phyloP scores from a whole-genome alignment of 2,888 invertebrate species.

The Scaptomyza tumidula region DNA sequence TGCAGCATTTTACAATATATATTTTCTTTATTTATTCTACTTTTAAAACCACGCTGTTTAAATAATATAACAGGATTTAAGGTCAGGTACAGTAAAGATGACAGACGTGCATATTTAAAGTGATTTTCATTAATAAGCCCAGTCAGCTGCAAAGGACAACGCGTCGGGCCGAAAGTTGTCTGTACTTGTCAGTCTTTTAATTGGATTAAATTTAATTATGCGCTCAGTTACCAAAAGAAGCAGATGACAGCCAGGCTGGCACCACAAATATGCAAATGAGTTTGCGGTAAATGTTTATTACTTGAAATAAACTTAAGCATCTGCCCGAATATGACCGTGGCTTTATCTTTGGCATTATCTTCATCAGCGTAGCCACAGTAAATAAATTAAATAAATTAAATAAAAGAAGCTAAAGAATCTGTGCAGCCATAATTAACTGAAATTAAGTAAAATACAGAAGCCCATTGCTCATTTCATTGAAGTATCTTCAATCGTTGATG shows the following conservation, averaged over 20 bases:
- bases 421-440: conserved; percentile 17
- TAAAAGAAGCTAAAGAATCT: conserved; percentile 30
- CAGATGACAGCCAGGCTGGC: conserved; percentile 10
- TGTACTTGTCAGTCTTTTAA: conserved; percentile 60
- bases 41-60: conserved; percentile 12
- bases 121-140: conserved; percentile 17
- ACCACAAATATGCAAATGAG: conserved; percentile 64
- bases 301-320: conserved; percentile 53
- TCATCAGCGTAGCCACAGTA: conserved; percentile 19
- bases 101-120: conserved; percentile 23
- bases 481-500: conserved; percentile 8
- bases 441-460: conserved; percentile 6
- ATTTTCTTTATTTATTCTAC: conserved; percentile 6
- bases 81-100: conserved; percentile 3
- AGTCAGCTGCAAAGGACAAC: conserved; percentile 21
- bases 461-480: conserved; percentile 22
- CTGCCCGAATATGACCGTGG: conserved; percentile 30
- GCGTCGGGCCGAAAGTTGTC: conserved; percentile 27
- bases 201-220: conserved; percentile 72
- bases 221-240: conserved; percentile 49
- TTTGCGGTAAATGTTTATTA: conserved; percentile 59
- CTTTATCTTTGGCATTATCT: conserved; percentile 30
- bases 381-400: too few species aligned
- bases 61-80: conserved; percentile 17
- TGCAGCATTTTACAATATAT: background rate